phyloP scores from a whole-genome alignment of 2,888 invertebrate species.

The Anorthoa munda region DNA sequence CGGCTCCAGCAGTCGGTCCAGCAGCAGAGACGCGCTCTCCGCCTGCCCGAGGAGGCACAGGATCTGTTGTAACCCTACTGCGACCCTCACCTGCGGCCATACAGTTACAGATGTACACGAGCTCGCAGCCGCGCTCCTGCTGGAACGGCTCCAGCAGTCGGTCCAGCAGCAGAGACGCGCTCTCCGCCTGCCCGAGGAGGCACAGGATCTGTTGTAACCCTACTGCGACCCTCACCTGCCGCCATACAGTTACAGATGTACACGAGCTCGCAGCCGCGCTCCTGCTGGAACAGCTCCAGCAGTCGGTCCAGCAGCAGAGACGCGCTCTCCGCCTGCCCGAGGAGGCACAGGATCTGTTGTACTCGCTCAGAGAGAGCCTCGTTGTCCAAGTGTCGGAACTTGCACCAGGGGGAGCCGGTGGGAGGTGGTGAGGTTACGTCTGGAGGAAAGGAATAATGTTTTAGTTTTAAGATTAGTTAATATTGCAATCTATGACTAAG shows the following conservation, averaged over 20 bases:
- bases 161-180: no score
- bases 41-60: no score
- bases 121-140: no score
- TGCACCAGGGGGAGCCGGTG: conserved; percentile 91
- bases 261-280: conserved; percentile 90
- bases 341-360: conserved; percentile 88
- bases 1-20: no score
- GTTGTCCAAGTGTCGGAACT: conserved; percentile 91
- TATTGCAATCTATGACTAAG: neutral
- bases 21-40: no score
- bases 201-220: no score
- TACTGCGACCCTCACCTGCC: conserved; percentile 76
- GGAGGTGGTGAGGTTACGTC: conserved; percentile 71
- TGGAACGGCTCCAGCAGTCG: no score
- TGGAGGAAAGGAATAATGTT: conserved; percentile 40
- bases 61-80: no score
- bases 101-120: conserved; percentile 92
- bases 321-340: conserved; percentile 90
- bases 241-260: conserved; percentile 91
- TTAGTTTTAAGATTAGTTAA: neutral
- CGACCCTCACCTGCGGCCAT: no score
- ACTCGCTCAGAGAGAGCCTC: conserved; percentile 81
- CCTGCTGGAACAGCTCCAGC: conserved; percentile 90
- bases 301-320: conserved; percentile 92
- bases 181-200: no score